Conservation (phyloP, 37 sponge, comb jelly and placozoan species). For the Halisarca cf. caerulea region DNA sequence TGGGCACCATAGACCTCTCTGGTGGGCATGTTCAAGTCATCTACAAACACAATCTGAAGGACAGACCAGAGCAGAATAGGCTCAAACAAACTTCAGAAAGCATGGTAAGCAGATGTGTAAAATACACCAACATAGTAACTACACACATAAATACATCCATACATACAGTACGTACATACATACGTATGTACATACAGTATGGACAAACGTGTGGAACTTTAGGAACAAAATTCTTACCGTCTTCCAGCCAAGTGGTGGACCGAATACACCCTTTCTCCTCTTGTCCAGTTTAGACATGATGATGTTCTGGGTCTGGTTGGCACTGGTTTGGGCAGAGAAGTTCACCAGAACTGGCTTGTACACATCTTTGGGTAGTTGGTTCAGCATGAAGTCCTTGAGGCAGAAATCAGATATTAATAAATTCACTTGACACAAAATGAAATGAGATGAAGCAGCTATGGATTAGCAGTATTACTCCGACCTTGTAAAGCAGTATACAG, state of each 20-base stretch:
- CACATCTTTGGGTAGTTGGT: constrained; percentile 84
- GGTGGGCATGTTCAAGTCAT: constrained; percentile 98
- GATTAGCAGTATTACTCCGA: too few species aligned
- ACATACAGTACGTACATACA: not conserved
- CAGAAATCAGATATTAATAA: too few species aligned
- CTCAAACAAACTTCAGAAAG: too few species aligned
- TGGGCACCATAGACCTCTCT: constrained; percentile 96
- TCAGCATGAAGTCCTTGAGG: constrained; percentile 96
- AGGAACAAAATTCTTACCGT: constrained; percentile 53
- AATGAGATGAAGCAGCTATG: too few species aligned
- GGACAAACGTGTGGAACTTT: too few species aligned
- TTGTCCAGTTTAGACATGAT: constrained; percentile 98
- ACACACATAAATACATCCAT: not conserved
- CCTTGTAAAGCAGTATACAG: too few species aligned
- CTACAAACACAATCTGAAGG: constrained; percentile 91
- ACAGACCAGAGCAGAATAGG: too few species aligned
- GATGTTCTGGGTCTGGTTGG: constrained; percentile 98
- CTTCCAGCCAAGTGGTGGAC: constrained; percentile 96
- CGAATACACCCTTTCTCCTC: constrained; percentile 96
- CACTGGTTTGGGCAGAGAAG: constrained; percentile 97
- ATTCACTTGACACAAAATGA: too few species aligned
- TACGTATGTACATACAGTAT: not conserved
- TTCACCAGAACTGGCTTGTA: constrained; percentile 97
- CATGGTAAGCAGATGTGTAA: too few species aligned
- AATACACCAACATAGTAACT: not conserved